Conservation (phyloP, 1,140 invertebrate species). For the Theocolax elegans region DNA sequence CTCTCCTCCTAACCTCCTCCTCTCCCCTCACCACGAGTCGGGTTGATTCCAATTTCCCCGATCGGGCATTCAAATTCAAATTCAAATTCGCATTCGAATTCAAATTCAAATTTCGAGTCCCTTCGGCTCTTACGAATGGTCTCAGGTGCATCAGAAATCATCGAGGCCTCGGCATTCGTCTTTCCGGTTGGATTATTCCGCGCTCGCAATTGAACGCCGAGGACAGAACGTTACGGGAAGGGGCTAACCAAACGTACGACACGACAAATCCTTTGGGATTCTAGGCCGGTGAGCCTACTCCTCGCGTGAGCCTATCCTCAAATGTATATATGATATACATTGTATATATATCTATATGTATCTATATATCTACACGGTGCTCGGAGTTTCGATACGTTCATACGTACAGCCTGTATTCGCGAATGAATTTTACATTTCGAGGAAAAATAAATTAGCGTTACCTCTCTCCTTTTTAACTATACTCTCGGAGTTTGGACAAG, state of each 20-base stretch:
- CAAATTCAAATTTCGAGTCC: neutral
- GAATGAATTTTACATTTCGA: no score
- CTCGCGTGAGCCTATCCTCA: constrained; percentile 57
- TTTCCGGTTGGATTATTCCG: constrained; percentile 49
- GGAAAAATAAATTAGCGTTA: no score
- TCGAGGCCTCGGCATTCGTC: constrained; percentile 59
- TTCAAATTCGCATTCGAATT: constrained; percentile 3
- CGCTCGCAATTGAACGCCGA: constrained; percentile 57
- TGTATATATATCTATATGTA: no score
- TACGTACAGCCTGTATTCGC: no score
- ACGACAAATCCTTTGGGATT: constrained; percentile 66
- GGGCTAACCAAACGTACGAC: no score
- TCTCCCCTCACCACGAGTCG: neutral
- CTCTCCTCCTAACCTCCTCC: neutral
- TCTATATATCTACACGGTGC: no score
- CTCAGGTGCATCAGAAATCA: constrained; percentile 63
- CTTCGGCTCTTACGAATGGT: constrained; percentile 48
- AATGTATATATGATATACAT: no score
- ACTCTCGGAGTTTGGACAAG: no score
- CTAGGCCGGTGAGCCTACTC: constrained; percentile 54
- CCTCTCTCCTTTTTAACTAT: no score
- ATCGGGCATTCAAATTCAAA: constrained; percentile 8
- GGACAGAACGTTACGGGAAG: no score
- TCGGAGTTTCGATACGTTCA: no score
- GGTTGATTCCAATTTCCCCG: no score